A percentile compares a stretch with the other conserved stretches of the same genome.
Evolutionary conservation across 2,113 vertebrate genomes (phyloP).

Genomic region (Ceyx cyanopectus): DNA sequence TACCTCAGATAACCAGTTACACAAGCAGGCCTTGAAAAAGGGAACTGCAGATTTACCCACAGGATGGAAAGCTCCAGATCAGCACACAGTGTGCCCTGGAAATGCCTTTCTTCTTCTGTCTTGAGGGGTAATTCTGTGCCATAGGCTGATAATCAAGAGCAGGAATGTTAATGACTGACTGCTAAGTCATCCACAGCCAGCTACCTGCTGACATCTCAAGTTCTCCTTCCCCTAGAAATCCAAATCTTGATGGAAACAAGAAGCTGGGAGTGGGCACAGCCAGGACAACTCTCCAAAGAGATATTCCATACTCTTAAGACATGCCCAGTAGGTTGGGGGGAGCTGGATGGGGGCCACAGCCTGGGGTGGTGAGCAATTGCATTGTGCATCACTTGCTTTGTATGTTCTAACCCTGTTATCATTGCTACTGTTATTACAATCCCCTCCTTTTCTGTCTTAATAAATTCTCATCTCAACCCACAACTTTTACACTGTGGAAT

Average conservation of each 20-base stretch:
- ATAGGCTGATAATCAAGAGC: not conserved
- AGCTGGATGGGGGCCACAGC: not conserved
- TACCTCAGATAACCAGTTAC: not conserved
- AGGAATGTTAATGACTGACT: not conserved
- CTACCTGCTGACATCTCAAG: not conserved
- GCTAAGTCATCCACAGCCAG: not conserved
- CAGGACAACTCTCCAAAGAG: not conserved
- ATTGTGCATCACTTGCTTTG: not conserved
- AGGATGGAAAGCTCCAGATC: not conserved
- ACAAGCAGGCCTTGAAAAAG: conserved; percentile 12
- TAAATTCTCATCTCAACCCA: not conserved
- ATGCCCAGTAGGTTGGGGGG: not conserved
- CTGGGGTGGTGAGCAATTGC: not conserved
- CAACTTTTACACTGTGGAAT: not conserved
- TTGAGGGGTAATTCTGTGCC: not conserved
- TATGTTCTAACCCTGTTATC: not conserved
- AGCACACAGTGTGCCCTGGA: not conserved
- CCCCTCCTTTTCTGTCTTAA: not conserved
- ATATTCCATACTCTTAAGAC: not conserved
- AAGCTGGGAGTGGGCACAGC: not conserved
- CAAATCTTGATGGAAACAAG: too few relatives aligned
- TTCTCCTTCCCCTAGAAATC: not conserved
- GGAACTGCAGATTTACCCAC: conserved; percentile 31
- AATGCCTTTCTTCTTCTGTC: not conserved
- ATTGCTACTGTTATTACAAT: not conserved